These are phyloP conservation scores for Drosophila hydei DNA, from an alignment of 1,140 invertebrate genomes.

Conservation along the genomic window DNA sequence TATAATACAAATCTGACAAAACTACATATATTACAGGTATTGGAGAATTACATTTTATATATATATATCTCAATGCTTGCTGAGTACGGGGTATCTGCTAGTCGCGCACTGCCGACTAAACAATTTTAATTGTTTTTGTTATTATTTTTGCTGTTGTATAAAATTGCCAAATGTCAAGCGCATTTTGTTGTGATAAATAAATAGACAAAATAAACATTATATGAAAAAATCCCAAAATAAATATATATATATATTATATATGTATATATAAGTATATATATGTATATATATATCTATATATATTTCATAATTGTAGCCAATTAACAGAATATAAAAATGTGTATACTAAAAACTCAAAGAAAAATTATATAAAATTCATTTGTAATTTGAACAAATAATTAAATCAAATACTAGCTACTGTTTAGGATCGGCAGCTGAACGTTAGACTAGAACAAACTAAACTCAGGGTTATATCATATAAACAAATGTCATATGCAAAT, in stretches of 20 bases:
- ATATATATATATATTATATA: slow-evolving; percentile 42
- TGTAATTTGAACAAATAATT: slow-evolving; percentile 30
- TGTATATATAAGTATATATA: slow-evolving; percentile 49
- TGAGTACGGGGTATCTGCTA: background rate
- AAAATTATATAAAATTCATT: slow-evolving; percentile 5
- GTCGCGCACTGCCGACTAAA: background rate
- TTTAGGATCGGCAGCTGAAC: slow-evolving; percentile 58
- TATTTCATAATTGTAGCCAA: slow-evolving; percentile 60
- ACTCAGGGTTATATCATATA: slow-evolving; percentile 65
- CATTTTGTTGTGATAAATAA: slow-evolving; percentile 79
- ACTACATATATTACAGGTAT: too few species aligned
- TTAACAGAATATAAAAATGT: slow-evolving; percentile 16
- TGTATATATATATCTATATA: slow-evolving; percentile 39
- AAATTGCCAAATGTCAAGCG: slow-evolving; percentile 71
- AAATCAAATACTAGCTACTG: slow-evolving; percentile 66
- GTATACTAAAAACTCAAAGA: slow-evolving; percentile 13
- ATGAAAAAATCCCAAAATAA: slow-evolving; percentile 16
- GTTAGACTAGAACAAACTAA: slow-evolving; percentile 68
- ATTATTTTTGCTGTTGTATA: slow-evolving; percentile 45
- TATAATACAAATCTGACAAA: too few species aligned
- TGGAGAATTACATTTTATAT: too few species aligned
- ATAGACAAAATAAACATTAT: slow-evolving; percentile 45
- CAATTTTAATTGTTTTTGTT: slow-evolving; percentile 13
- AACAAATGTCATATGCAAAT: slow-evolving; percentile 33
- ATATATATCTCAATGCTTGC: background rate